Conservation (phyloP, 2,888 invertebrate genomes). For the Phortica magna region DNA sequence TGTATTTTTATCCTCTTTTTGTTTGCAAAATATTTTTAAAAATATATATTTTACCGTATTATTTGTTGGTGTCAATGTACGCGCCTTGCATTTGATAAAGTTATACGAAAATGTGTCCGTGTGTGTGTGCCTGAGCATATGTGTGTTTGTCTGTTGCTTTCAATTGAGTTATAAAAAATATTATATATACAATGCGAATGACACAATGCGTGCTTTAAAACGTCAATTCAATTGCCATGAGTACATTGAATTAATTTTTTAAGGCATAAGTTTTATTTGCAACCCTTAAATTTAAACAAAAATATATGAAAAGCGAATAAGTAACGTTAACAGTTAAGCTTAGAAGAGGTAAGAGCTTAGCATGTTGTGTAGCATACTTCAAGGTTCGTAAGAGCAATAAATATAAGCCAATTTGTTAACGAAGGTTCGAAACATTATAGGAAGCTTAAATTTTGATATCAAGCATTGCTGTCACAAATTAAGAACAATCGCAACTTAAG, state of each 20-base stretch:
- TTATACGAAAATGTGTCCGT: background rate
- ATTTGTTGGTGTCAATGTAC: background rate
- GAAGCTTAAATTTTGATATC: too few relatives aligned
- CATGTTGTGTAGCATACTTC: too few relatives aligned
- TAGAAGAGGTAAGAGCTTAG: too few relatives aligned
- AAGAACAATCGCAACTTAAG: too few relatives aligned
- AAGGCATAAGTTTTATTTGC: background rate
- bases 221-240: background rate
- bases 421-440: too few relatives aligned
- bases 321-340: background rate
- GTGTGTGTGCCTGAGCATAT: background rate
- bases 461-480: too few relatives aligned
- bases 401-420: too few relatives aligned
- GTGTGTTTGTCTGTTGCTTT: background rate
- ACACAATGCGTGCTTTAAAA: constrained; percentile 16
- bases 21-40: constrained; percentile 16
- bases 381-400: too few relatives aligned
- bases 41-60: constrained; percentile 2
- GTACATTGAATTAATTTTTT: background rate
- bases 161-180: constrained; percentile 30
- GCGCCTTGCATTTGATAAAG: constrained; percentile 9
- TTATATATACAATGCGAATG: background rate
- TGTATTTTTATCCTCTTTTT: background rate
- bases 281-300: background rate
- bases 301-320: background rate